phyloP scores from a whole-genome alignment of 2,888 invertebrate species.

The Antheraea assamensis region DNA sequence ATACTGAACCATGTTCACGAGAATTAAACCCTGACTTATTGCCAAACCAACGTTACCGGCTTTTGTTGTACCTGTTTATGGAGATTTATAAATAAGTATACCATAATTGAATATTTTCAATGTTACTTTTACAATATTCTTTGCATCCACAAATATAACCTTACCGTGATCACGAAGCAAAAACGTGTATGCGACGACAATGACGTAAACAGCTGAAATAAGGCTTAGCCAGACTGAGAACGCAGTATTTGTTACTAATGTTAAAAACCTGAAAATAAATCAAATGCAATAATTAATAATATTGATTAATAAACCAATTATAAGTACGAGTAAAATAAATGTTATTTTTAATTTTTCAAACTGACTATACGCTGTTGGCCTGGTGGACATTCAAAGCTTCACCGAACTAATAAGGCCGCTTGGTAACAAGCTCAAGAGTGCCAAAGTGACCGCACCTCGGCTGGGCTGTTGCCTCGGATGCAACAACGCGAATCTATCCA shows the following conservation, averaged over 20 bases:
- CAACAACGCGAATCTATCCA: too few species aligned
- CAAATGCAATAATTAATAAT: too few species aligned
- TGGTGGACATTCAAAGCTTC: too few species aligned
- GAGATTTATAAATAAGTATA: not conserved
- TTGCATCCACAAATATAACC: conserved; percentile 20
- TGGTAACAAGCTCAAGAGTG: too few species aligned
- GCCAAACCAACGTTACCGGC: conserved; percentile 88
- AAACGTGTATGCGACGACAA: conserved; percentile 84
- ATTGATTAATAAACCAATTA: too few species aligned
- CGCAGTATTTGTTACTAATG: conserved; percentile 82
- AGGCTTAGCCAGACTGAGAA: conserved; percentile 86
- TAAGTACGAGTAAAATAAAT: too few species aligned
- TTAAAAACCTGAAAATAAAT: conserved; percentile 76
- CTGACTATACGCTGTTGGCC: too few species aligned
- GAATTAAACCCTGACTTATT: conserved; percentile 86
- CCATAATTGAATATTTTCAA: not conserved
- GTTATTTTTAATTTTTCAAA: too few species aligned
- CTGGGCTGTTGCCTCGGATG: too few species aligned
- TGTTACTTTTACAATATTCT: not conserved
- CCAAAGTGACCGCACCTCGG: too few species aligned
- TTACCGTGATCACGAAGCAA: conserved; percentile 82
- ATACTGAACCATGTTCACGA: conserved; percentile 91
- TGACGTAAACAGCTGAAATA: conserved; percentile 84
- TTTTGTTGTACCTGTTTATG: conserved; percentile 69
- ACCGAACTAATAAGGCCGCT: too few species aligned